A percentile compares a stretch with the other conserved stretches of the same genome.
Conservation (phyloP, 2,888 invertebrate species). For the Gibbula magus region DNA sequence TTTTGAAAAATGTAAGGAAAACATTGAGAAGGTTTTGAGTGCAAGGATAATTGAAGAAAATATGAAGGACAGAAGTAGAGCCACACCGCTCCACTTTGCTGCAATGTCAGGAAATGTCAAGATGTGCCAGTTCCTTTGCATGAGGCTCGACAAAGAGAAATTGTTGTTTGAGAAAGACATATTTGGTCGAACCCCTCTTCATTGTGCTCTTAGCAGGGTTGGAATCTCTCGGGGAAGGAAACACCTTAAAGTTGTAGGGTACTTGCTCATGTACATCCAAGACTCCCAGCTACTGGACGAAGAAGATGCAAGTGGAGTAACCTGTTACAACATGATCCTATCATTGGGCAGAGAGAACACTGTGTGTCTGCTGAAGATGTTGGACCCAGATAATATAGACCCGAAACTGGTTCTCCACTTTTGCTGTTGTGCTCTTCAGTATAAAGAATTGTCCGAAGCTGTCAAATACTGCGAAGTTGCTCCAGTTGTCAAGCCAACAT, state of each 20-base stretch:
- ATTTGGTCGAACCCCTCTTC: constrained; percentile 38
- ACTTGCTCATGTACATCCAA: constrained; percentile 41
- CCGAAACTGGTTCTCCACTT: constrained; percentile 32
- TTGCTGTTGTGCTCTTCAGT: constrained; percentile 25
- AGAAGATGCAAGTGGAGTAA: constrained; percentile 39
- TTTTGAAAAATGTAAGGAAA: not conserved
- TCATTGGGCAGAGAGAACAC: constrained; percentile 27
- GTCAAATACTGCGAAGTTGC: constrained; percentile 23
- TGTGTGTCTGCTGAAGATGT: constrained; percentile 32
- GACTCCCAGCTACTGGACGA: constrained; percentile 27
- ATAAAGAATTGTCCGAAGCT: constrained; percentile 2
- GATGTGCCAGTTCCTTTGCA: constrained; percentile 37
- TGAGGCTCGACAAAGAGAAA: constrained; percentile 39
- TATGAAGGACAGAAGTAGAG: constrained; percentile 33
- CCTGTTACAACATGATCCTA: constrained; percentile 38
- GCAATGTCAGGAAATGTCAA: constrained; percentile 42
- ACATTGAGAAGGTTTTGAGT: not conserved
- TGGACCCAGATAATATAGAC: constrained; percentile 37
- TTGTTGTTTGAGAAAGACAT: constrained; percentile 38
- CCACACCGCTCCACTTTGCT: constrained; percentile 49
- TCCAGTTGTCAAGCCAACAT: constrained; percentile 24
- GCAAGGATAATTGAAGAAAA: not conserved
- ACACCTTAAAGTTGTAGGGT: constrained; percentile 31
- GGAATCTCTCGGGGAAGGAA: not conserved
- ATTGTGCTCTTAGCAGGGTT: constrained; percentile 37